Percentiles rank a stretch among this genome's conserved stretches.
These are phyloP conservation scores for Columba janthina DNA, from an alignment of 2,113 vertebrate species.

Conservation along the genomic window DNA sequence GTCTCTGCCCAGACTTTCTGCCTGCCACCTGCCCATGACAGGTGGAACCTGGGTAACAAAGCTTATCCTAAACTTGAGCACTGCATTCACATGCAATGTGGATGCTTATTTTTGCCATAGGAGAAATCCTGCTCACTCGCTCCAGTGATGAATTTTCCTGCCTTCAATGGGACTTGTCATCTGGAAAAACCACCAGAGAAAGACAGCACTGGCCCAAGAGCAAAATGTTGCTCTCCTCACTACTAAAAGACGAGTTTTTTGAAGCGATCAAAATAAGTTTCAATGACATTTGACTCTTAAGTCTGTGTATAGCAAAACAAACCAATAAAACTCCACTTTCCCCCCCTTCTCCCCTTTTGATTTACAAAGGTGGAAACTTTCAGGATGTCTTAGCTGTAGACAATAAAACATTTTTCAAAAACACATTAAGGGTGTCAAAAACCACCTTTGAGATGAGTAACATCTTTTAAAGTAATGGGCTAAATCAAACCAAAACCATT, in stretches of 20 bases:
- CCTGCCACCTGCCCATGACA: neutral
- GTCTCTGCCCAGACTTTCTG: neutral
- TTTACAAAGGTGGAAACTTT: conserved; percentile 48
- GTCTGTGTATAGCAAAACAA: neutral
- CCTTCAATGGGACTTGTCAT: neutral
- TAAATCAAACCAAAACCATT: conserved; percentile 67
- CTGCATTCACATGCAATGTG: neutral
- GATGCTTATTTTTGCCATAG: neutral
- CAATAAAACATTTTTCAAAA: conserved; percentile 51
- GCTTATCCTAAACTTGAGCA: neutral
- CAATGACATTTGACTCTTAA: neutral
- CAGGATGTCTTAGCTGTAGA: conserved; percentile 8
- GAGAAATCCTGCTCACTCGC: neutral
- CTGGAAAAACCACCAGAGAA: neutral
- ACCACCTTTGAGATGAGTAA: conserved; percentile 49
- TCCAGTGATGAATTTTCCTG: neutral
- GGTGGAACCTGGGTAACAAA: neutral
- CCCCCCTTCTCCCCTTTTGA: neutral
- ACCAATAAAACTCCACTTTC: neutral
- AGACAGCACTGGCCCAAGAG: neutral
- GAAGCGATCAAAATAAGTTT: neutral
- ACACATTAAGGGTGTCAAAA: conserved; percentile 58
- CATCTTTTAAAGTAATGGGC: conserved; percentile 44
- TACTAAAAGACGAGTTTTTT: neutral
- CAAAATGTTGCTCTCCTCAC: neutral